Evolutionary conservation across 2,113 vertebrate genomes (phyloP), one percentile per base, ranked within the genome.

Genomic region (Sciurus niger): DNA sequence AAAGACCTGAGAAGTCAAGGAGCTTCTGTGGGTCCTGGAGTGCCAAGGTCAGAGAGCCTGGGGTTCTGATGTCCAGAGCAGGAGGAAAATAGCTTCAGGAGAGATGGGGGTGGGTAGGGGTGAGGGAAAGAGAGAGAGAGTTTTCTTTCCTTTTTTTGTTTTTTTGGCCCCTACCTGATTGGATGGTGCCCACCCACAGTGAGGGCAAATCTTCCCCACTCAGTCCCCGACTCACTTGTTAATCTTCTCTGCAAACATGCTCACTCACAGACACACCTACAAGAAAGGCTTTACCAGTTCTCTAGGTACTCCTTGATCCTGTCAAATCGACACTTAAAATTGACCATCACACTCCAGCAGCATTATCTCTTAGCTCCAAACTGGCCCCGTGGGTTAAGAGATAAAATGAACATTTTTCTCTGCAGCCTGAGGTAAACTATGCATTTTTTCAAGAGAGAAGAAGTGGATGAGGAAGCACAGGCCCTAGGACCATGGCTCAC

Each of bases 391-490:
- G 20, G 12, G 43, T 76, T 78, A 30, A 72, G 37, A 82, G 24
- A 74, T 84, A 80, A 89, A 73, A 76, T 20, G 28, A 74, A 79
- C 28, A n/a, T 70, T 93, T 55, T 95, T 88, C n/a, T 73, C 37
- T 60, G 43, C 17, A 24, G 14, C 25, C 34, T 96, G 72, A 63
- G 8, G 6, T 84, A 3, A 48, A 30, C 76, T 0, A 0, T 43
- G 12, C 22, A 84, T 34, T 37, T 73, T 63, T 89, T 85, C 46
- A 51, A 51, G 53, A 82, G 18, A 78, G 43, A 34, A 85, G 16
- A 7, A 48, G 43, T 65, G 18, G 43, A 93, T 74, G 83, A 17
- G 72, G 40, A 32, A 46, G 46, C 46, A 32, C 13, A 22, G 5
- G 20, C 18, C 32, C 6, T 10, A 73, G 68, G 40, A 37, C 65